A percentile compares a stretch with the other conserved stretches of the same genome.
Conservation (phyloP, 2,113 vertebrate species). For the Pluvianellus socialis region DNA sequence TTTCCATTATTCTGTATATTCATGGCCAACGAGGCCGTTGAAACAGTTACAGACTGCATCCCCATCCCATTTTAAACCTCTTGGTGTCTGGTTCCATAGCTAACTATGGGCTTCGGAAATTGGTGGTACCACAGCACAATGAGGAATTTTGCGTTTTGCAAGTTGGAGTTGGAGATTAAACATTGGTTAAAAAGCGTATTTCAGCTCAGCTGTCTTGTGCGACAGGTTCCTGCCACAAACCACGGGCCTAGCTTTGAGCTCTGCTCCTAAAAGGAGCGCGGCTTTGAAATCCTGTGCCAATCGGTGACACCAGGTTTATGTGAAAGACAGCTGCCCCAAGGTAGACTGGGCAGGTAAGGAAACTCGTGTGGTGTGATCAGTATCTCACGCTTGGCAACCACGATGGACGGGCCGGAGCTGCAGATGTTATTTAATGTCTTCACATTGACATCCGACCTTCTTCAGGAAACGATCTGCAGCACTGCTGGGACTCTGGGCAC, state of each 20-base stretch:
- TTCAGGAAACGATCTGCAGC: slow-evolving; percentile 7
- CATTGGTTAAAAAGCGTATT: slow-evolving; percentile 20
- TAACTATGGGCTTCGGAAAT: slow-evolving; percentile 49
- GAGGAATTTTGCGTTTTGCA: slow-evolving; percentile 56
- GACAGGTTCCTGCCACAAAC: slow-evolving; percentile 36
- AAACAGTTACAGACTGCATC: slow-evolving; percentile 59
- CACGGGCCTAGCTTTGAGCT: slow-evolving; percentile 27
- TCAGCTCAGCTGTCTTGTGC: slow-evolving; percentile 11
- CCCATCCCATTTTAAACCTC: slow-evolving; percentile 49
- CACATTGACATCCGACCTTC: background rate
- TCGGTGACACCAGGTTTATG: slow-evolving; percentile 1
- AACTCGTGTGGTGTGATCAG: background rate
- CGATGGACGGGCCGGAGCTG: slow-evolving; percentile 26
- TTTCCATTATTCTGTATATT: slow-evolving; percentile 29
- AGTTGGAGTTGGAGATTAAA: slow-evolving; percentile 66
- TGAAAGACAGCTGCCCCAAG: slow-evolving; percentile 4
- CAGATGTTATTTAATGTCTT: slow-evolving; percentile 11
- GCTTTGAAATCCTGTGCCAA: slow-evolving; percentile 59
- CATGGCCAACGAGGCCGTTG: slow-evolving; percentile 24
- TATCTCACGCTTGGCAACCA: slow-evolving; percentile 4
- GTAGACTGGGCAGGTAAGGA: slow-evolving; percentile 6
- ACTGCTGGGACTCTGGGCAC: background rate
- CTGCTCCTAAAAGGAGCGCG: slow-evolving; percentile 6
- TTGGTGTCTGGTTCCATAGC: slow-evolving; percentile 62
- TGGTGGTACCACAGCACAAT: slow-evolving; percentile 28